These are phyloP conservation scores for Corynorhinus townsendii DNA, from an alignment of 2,113 vertebrate species.

Conservation along the genomic window DNA sequence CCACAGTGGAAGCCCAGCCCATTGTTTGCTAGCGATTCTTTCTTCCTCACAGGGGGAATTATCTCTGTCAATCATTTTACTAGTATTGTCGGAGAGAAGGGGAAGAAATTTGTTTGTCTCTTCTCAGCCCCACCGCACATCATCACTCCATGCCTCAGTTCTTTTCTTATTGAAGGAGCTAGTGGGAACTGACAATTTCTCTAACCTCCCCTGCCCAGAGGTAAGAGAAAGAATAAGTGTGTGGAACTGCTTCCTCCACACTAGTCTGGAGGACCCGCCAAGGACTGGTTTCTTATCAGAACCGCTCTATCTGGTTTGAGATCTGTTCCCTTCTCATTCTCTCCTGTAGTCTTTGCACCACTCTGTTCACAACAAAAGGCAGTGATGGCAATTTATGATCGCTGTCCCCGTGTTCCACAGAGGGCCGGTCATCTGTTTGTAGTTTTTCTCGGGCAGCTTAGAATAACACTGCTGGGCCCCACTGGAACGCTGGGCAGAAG, in stretches of 20 bases:
- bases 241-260: not conserved
- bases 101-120: not conserved
- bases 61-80: conserved; percentile 52
- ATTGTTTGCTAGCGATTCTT: not conserved
- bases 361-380: conserved; percentile 10
- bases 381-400: not conserved
- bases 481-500: not conserved
- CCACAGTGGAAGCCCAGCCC: not conserved
- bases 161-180: conserved; percentile 31
- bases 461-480: not conserved
- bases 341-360: not conserved
- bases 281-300: not conserved
- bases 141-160: conserved; percentile 14
- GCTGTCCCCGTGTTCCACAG: not conserved
- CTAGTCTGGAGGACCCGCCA: not conserved
- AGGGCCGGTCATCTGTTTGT: not conserved
- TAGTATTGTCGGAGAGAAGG: not conserved
- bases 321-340: rapidly evolving
- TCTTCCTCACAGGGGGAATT: conserved; percentile 36
- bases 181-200: conserved; percentile 13
- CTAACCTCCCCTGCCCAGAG: conserved; percentile 21
- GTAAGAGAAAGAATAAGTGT: not conserved
- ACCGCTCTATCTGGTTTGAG: not conserved
- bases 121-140: not conserved
- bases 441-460: conserved; percentile 43